These are phyloP conservation scores for Champsocephalus gunnari DNA, from an alignment of 2,797 vertebrate species.

Conservation along the genomic window DNA sequence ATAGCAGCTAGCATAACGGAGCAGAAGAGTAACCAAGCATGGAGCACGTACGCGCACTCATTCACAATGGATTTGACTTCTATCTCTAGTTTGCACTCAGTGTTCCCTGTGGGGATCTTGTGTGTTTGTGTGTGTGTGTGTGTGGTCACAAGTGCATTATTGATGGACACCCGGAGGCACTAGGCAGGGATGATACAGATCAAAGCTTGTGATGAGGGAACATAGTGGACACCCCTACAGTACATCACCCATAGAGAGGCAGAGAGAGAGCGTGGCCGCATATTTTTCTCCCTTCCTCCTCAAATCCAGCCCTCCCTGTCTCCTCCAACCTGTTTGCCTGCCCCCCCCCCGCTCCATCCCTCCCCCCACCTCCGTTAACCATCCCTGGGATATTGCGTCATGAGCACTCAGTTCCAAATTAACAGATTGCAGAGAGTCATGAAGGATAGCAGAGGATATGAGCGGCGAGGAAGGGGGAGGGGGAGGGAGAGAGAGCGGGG, in stretches of 20 bases:
- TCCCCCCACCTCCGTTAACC: conserved; percentile 38
- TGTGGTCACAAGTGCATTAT: conserved; percentile 70
- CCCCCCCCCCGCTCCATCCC: neutral
- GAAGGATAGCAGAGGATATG: conserved; percentile 65
- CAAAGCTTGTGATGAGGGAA: conserved; percentile 73
- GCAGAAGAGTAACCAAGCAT: conserved; percentile 55
- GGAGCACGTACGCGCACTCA: conserved; percentile 28
- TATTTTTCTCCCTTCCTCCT: conserved; percentile 19
- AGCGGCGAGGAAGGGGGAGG: conserved; percentile 30
- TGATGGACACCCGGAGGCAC: conserved; percentile 61
- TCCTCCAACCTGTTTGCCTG: conserved; percentile 43
- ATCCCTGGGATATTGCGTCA: conserved; percentile 52
- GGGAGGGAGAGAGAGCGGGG: neutral
- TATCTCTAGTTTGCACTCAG: conserved; percentile 57
- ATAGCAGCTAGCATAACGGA: conserved; percentile 65
- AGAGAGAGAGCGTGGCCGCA: neutral
- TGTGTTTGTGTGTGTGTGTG: conserved; percentile 8
- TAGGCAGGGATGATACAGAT: conserved; percentile 71
- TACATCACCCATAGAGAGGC: conserved; percentile 15
- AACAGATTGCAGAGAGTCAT: conserved; percentile 79
- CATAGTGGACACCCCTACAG: conserved; percentile 38
- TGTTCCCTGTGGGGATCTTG: conserved; percentile 53
- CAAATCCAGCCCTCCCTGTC: conserved; percentile 25
- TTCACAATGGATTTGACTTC: conserved; percentile 59
- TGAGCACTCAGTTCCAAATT: conserved; percentile 71